Conservation (phyloP, 1,140 invertebrate genomes). For the Leptoteleia sp. region DNA sequence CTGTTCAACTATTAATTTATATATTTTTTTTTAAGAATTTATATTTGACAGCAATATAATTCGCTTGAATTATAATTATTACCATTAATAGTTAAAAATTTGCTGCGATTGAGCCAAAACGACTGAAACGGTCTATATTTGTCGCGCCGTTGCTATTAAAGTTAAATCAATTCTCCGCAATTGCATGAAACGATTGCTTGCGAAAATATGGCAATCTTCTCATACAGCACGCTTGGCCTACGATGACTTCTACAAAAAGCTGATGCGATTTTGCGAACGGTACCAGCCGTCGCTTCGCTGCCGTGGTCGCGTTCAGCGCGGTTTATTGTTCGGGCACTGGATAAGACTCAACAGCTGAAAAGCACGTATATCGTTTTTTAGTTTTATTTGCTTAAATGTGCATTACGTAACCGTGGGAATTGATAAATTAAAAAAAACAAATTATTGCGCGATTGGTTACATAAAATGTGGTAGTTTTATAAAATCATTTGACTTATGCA, state of each 20-base stretch:
- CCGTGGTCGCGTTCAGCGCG: constrained; percentile 29
- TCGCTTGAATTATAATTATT: no score
- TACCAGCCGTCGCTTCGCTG: constrained; percentile 41
- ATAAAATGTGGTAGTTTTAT: constrained; percentile 22
- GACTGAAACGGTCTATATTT: no score
- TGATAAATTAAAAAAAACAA: constrained; percentile 3
- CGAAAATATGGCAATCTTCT: constrained; percentile 52
- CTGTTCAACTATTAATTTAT: no score
- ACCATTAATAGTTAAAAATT: no score
- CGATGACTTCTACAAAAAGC: constrained; percentile 60
- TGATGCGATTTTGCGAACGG: constrained; percentile 62
- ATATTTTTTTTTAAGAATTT: no score
- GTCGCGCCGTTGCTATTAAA: no score
- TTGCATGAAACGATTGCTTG: constrained; percentile 21
- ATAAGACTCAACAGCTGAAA: constrained; percentile 30
- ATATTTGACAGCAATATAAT: no score
- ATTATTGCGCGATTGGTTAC: constrained; percentile 15
- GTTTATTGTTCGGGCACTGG: constrained; percentile 42
- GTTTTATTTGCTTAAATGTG: constrained; percentile 54
- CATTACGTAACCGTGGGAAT: constrained; percentile 43
- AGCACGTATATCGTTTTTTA: constrained; percentile 61
- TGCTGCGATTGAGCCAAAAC: no score
- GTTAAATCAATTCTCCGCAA: constrained; percentile 2
- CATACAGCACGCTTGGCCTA: constrained; percentile 59
- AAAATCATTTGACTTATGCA: no score